A percentile compares a stretch with the other conserved stretches of the same genome.
phyloP scores from a whole-genome alignment of 1,140 invertebrate species.

The Eriocheir sinensis region DNA sequence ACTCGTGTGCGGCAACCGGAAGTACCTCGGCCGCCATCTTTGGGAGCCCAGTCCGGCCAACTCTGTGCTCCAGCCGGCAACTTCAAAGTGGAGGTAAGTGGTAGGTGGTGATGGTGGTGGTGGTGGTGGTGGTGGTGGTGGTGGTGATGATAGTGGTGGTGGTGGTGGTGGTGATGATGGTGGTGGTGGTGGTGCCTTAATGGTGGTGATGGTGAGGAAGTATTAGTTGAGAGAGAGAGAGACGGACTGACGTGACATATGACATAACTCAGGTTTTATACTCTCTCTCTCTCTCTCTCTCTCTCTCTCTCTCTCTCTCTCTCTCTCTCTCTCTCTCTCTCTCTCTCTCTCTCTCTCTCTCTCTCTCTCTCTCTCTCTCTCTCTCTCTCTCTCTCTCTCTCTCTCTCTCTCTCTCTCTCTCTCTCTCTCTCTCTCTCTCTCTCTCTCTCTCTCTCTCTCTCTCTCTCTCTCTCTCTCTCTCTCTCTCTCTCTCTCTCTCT shows the following conservation, averaged over 20 bases:
- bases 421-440: not conserved
- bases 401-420: not conserved
- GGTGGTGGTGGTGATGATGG: too few species aligned
- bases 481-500: too few species aligned
- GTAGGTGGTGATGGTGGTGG: too few species aligned
- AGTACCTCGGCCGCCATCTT: too few species aligned
- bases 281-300: not conserved
- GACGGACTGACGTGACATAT: too few species aligned
- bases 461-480: not conserved
- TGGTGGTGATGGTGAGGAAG: not conserved
- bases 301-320: not conserved
- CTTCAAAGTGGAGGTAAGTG: too few species aligned
- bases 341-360: not conserved
- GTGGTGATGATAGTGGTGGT: too few species aligned
- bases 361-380: not conserved
- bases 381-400: not conserved
- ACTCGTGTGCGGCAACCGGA: too few species aligned
- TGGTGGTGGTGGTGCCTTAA: too few species aligned
- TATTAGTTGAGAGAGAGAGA: not conserved
- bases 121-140: too few species aligned
- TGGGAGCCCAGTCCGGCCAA: too few species aligned
- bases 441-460: not conserved
- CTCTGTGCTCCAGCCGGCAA: too few species aligned
- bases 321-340: not conserved
- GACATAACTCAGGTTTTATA: not conserved